A percentile compares a stretch with the other conserved stretches of the same genome.
Conservation (phyloP, 2,113 vertebrate genomes). For the Eidolon helvum region DNA sequence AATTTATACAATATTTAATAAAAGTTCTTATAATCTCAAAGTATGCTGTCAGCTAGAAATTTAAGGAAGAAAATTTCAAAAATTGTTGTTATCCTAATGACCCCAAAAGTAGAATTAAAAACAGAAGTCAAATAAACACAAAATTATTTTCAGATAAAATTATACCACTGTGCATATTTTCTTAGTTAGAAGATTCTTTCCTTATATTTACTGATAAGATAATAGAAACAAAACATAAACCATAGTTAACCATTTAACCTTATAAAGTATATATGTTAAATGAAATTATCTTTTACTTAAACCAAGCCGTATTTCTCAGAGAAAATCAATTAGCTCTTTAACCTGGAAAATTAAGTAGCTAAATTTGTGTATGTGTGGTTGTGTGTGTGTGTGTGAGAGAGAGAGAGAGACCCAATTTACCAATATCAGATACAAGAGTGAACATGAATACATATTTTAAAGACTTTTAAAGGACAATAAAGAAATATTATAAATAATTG, state of each 20-base stretch:
- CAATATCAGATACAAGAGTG: background rate
- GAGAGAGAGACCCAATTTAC: background rate
- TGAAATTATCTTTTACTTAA: background rate
- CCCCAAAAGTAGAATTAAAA: background rate
- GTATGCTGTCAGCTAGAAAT: background rate
- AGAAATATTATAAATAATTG: background rate
- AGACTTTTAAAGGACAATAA: background rate
- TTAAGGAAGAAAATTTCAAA: background rate
- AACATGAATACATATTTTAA: background rate
- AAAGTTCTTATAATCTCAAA: background rate
- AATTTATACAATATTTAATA: background rate
- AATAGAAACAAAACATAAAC: background rate
- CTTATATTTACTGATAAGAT: background rate
- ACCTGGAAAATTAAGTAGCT: background rate
- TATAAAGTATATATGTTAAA: background rate
- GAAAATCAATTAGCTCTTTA: background rate
- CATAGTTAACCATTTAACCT: background rate
- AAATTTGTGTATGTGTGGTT: background rate
- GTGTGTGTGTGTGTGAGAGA: too few relatives aligned
- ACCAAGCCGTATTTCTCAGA: background rate
- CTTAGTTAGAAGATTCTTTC: background rate
- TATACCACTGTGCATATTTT: background rate
- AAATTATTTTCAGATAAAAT: background rate
- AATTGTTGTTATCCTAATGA: background rate
- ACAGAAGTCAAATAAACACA: background rate